phyloP scores from a whole-genome alignment of 1,140 invertebrate species.

The Pseudomyrmex gracilis region DNA sequence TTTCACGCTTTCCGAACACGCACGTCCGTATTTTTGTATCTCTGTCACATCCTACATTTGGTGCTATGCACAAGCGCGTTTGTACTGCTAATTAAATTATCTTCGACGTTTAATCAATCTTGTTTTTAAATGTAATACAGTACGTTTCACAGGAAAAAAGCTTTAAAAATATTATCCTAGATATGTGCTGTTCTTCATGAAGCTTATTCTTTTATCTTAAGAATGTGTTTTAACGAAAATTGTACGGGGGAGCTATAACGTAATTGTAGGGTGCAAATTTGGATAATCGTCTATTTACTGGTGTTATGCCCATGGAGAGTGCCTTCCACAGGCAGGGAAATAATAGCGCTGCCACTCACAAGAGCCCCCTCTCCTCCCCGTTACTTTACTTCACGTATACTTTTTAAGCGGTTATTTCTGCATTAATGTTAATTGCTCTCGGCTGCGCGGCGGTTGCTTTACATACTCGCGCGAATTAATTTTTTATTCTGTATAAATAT shows the following conservation, averaged over 20 bases:
- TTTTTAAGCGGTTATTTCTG: constrained; percentile 48
- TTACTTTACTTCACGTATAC: constrained; percentile 22
- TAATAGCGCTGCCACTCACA: constrained; percentile 33
- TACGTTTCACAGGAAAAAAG: not conserved
- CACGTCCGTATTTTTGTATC: no score
- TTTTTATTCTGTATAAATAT: constrained; percentile 45
- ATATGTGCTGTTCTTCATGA: not conserved
- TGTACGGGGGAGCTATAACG: not conserved
- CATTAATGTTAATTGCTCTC: constrained; percentile 49
- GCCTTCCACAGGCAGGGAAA: not conserved
- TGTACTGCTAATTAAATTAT: no score
- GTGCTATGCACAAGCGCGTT: no score
- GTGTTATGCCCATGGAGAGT: not conserved
- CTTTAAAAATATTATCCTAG: not conserved
- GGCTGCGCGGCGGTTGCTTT: constrained; percentile 9
- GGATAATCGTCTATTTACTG: constrained; percentile 21
- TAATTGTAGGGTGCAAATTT: constrained; percentile 29
- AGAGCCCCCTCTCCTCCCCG: not conserved
- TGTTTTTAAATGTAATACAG: no score
- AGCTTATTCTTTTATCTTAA: not conserved
- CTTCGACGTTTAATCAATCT: no score
- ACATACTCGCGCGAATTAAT: constrained; percentile 9
- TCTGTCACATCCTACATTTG: no score
- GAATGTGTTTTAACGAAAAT: not conserved
- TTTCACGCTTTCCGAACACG: not conserved